Evolutionary conservation across 2,888 invertebrate species (phyloP).

Genomic region (Drosophila glabriapex): DNA sequence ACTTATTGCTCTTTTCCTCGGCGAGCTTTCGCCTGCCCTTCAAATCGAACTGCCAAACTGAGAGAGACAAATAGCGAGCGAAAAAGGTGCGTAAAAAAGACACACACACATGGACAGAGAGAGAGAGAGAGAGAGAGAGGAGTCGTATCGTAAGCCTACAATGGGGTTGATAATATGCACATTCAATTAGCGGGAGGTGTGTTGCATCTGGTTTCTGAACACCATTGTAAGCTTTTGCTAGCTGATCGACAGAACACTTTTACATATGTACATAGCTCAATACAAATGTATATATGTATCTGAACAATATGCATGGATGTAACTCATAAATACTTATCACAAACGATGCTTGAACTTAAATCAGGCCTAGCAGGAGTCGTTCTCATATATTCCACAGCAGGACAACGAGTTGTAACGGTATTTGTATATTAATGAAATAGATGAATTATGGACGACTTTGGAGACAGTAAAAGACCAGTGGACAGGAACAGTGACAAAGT

Average conservation of each 20-base stretch:
- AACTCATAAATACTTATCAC: background rate
- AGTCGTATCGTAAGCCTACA: background rate
- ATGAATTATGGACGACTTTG: background rate
- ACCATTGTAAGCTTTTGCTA: conserved; percentile 1
- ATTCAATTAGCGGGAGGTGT: background rate
- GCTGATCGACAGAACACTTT: conserved; percentile 10
- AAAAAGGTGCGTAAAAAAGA: conserved; percentile 2
- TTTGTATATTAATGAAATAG: background rate
- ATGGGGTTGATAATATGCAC: conserved; percentile 5
- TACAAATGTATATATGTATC: background rate
- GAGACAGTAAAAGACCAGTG: background rate
- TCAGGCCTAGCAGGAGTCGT: background rate
- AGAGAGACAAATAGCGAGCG: conserved; percentile 8
- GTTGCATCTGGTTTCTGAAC: conserved; percentile 1
- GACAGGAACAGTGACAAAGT: background rate
- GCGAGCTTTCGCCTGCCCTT: conserved; percentile 28
- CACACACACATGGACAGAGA: background rate
- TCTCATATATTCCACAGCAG: background rate
- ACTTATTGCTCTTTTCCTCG: conserved; percentile 11
- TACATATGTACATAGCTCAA: background rate
- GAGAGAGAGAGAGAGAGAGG: background rate
- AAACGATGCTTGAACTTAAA: background rate
- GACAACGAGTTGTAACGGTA: background rate
- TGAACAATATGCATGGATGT: background rate
- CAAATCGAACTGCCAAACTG: conserved; percentile 14